Percentiles rank a stretch among this genome's conserved stretches.
Evolutionary conservation across 2,888 invertebrate genomes (phyloP).

Genomic region (Cenopis cana): DNA sequence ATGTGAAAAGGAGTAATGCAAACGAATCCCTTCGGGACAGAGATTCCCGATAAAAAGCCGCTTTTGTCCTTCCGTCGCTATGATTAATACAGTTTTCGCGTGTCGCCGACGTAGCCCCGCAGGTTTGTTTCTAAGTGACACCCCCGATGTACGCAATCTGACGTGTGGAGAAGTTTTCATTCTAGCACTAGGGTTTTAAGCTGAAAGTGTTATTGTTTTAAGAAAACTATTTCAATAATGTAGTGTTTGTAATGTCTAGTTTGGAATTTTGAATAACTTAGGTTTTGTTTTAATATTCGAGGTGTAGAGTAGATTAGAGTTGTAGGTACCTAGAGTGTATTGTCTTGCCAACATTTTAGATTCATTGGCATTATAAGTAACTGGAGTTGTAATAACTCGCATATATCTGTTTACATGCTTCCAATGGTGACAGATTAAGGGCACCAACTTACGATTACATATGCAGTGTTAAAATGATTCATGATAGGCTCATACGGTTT

Average conservation of each 20-base stretch:
- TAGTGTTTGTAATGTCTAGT: not conserved
- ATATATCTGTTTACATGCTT: too few relatives aligned
- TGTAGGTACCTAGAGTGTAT: too few relatives aligned
- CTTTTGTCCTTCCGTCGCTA: slow-evolving; percentile 65
- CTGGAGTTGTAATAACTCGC: too few relatives aligned
- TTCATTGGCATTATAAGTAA: too few relatives aligned
- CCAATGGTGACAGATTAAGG: too few relatives aligned
- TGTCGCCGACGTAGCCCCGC: slow-evolving; percentile 60
- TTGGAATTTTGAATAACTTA: too few relatives aligned
- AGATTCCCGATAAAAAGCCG: slow-evolving; percentile 63
- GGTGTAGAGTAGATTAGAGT: too few relatives aligned
- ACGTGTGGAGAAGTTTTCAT: slow-evolving; percentile 33
- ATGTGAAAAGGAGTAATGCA: slow-evolving; percentile 57
- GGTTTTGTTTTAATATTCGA: too few relatives aligned
- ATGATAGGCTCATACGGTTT: too few relatives aligned
- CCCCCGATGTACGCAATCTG: slow-evolving; percentile 42
- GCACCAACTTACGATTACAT: too few relatives aligned
- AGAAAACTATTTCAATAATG: not conserved
- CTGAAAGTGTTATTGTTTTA: slow-evolving; percentile 2
- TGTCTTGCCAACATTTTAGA: too few relatives aligned
- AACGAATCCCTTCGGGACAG: slow-evolving; percentile 58
- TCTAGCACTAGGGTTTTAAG: slow-evolving; percentile 10
- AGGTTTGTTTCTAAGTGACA: slow-evolving; percentile 50
- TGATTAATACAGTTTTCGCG: slow-evolving; percentile 74
- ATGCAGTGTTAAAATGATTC: too few relatives aligned